Conservation (phyloP, 2,888 invertebrate species). For the Frankliniella fusca region DNA sequence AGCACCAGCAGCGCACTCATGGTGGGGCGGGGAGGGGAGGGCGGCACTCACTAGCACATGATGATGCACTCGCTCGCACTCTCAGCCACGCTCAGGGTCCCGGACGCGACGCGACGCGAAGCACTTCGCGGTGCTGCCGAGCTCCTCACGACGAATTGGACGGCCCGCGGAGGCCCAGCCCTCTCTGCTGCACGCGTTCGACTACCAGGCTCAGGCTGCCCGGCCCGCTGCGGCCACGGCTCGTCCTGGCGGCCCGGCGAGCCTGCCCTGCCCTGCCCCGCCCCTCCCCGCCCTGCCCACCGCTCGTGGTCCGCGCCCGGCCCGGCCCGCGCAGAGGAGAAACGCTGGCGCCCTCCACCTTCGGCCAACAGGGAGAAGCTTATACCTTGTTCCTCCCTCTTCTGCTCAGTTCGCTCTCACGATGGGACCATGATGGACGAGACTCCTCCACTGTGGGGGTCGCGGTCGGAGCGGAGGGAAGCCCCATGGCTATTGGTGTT, state of each 20-base stretch:
- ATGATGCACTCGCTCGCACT: neutral
- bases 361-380: no score
- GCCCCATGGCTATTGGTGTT: no score
- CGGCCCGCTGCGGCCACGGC: neutral
- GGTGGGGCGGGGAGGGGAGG: neutral
- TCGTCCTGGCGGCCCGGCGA: neutral
- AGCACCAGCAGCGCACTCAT: neutral
- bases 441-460: no score
- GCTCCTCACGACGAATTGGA: neutral
- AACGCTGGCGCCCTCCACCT: no score
- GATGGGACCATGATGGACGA: no score
- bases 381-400: no score
- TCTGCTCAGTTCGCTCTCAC: no score
- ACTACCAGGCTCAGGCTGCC: neutral
- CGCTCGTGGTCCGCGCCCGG: no score
- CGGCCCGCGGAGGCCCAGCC: neutral
- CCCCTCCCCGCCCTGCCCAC: neutral
- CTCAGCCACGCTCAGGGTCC: neutral
- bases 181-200: neutral
- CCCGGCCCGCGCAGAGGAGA: no score
- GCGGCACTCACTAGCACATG: neutral
- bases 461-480: no score
- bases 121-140: neutral
- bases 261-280: neutral
- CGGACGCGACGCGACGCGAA: neutral